Evolutionary conservation across 35 echinoderm and acorn worm genomes (phyloP).

Genomic region (Heliocidaris erythrogramma): DNA sequence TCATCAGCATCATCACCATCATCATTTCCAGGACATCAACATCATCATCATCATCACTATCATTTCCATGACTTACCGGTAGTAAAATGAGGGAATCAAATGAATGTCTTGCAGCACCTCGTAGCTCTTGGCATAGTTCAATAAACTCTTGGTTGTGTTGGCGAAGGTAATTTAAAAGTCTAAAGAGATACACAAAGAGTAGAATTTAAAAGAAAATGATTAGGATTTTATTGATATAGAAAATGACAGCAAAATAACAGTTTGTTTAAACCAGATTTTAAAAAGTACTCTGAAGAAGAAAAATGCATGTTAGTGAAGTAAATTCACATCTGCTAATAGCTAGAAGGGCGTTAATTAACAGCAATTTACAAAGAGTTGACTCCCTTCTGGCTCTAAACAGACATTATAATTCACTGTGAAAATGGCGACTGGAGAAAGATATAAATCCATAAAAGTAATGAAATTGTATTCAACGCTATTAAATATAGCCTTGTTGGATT

Average conservation of each 20-base stretch:
- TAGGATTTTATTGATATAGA: background rate
- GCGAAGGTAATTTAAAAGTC: constrained; percentile 66
- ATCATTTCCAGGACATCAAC: too few species aligned
- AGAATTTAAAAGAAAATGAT: background rate
- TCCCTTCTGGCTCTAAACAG: background rate
- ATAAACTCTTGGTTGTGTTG: constrained; percentile 72
- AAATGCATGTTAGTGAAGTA: too few species aligned
- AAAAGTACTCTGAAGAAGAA: too few species aligned
- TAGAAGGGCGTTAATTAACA: too few species aligned
- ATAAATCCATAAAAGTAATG: background rate
- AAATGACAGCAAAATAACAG: too few species aligned
- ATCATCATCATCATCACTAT: background rate
- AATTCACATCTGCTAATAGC: too few species aligned
- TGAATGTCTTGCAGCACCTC: constrained; percentile 84
- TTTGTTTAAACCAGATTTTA: too few species aligned
- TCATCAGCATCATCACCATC: background rate
- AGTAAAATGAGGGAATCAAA: constrained; percentile 85
- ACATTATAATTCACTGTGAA: background rate
- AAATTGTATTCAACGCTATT: background rate
- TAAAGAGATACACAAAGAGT: constrained; percentile 34
- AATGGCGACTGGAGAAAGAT: background rate
- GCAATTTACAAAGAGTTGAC: too few species aligned
- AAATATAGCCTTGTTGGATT: background rate
- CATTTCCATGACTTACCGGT: constrained; percentile 69
- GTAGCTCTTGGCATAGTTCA: constrained; percentile 68